phyloP scores from a whole-genome alignment of 2,113 vertebrate genomes.

The Excalfactoria chinensis region DNA sequence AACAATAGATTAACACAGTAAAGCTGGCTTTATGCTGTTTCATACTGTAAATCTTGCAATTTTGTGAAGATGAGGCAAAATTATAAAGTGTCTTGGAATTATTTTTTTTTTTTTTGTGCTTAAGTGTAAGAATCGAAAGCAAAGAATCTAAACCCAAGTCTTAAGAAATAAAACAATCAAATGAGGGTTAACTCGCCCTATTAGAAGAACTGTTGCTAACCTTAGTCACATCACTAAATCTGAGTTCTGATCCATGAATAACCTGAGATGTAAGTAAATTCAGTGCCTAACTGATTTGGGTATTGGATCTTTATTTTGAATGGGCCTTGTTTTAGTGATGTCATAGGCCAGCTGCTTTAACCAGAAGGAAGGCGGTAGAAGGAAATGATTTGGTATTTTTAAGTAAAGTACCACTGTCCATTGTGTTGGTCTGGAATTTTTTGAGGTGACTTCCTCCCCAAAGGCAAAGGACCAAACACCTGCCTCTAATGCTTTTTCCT shows the following conservation, averaged over 20 bases:
- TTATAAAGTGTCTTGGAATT: not conserved
- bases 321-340: not conserved
- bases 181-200: not conserved
- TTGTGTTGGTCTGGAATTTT: not conserved
- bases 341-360: not conserved
- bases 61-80: not conserved
- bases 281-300: not conserved
- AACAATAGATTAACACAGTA: not conserved
- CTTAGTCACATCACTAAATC: not conserved
- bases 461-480: rapidly evolving
- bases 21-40: not conserved
- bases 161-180: not conserved
- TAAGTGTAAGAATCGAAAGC: not conserved
- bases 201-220: not conserved
- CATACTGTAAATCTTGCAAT: not conserved
- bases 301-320: not conserved
- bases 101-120: not conserved
- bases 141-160: not conserved
- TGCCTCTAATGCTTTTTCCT: not conserved
- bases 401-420: not conserved
- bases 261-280: not conserved
- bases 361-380: not conserved
- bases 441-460: not conserved
- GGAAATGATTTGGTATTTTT: not conserved
- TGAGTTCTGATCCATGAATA: not conserved